phyloP scores from a whole-genome alignment of 2,113 vertebrate genomes.

The Erythrocercus mccallii region DNA sequence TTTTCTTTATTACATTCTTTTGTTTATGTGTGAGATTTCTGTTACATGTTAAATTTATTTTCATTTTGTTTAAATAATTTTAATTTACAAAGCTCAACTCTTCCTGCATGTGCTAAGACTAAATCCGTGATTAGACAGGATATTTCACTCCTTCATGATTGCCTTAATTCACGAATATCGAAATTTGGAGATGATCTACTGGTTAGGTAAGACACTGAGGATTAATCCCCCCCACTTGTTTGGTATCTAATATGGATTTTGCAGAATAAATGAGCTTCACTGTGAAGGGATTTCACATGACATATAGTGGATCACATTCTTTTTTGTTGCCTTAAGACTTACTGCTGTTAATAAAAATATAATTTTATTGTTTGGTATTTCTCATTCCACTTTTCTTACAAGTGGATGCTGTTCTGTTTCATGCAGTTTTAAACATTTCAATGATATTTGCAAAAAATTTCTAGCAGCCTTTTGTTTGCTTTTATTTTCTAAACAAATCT shows the following conservation, averaged over 20 bases:
- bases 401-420: constrained; percentile 59
- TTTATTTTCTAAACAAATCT: constrained; percentile 68
- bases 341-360: constrained; percentile 36
- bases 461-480: constrained; percentile 68
- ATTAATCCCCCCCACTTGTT: neutral
- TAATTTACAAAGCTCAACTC: constrained; percentile 81
- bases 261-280: constrained; percentile 8
- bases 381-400: constrained; percentile 55
- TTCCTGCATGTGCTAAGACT: constrained; percentile 88
- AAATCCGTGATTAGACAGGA: constrained; percentile 77
- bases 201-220: constrained; percentile 80
- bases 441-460: constrained; percentile 12
- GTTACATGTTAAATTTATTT: constrained; percentile 42
- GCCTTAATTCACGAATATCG: constrained; percentile 76
- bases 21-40: constrained; percentile 12
- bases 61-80: constrained; percentile 62
- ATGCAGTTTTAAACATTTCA: constrained; percentile 52
- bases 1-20: constrained; percentile 16
- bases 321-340: constrained; percentile 66
- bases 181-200: constrained; percentile 82
- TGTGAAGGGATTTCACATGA: constrained; percentile 33
- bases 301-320: constrained; percentile 48
- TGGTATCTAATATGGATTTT: neutral
- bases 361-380: constrained; percentile 60
- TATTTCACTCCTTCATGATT: constrained; percentile 71